phyloP scores from a whole-genome alignment of 2,797 vertebrate species.

The Rhinella marina region DNA sequence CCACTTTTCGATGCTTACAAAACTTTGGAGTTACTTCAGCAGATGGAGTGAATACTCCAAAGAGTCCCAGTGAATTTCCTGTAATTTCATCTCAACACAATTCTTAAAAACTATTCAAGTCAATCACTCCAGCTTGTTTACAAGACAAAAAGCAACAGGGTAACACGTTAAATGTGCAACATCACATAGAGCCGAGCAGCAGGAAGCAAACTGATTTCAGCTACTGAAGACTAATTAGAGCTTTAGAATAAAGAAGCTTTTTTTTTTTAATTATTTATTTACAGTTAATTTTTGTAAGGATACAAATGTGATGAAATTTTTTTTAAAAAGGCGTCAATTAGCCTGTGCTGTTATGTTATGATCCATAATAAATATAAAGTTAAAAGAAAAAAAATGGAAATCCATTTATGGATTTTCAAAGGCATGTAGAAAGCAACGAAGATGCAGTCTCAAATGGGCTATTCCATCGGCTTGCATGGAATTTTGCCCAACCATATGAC shows the following conservation, averaged over 20 bases:
- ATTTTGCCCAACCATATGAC: too few relatives aligned
- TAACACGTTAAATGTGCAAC: conserved; percentile 61
- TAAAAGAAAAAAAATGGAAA: not conserved
- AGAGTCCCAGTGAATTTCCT: conserved; percentile 55
- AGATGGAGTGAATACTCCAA: conserved; percentile 56
- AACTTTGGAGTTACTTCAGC: conserved; percentile 40
- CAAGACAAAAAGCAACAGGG: conserved; percentile 62
- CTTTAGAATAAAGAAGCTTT: conserved; percentile 47
- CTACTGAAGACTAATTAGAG: conserved; percentile 60
- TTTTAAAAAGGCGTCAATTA: conserved; percentile 8
- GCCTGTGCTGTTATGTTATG: not conserved
- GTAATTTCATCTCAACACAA: conserved; percentile 54
- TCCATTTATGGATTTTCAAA: too few relatives aligned
- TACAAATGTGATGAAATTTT: conserved; percentile 36
- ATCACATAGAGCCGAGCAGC: conserved; percentile 60
- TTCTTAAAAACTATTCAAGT: conserved; percentile 60
- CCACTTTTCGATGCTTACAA: conserved; percentile 37
- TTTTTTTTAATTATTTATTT: conserved; percentile 44
- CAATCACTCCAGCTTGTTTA: conserved; percentile 63
- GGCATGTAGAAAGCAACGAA: too few relatives aligned
- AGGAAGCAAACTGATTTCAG: conserved; percentile 56
- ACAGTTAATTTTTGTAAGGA: conserved; percentile 36
- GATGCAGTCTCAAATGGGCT: too few relatives aligned
- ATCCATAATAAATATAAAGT: not conserved
- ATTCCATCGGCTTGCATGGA: too few relatives aligned